Percentiles rank a stretch among this genome's conserved stretches.
These are phyloP conservation scores for Cyclargus thomasi DNA, from an alignment of 1,140 invertebrate species.

Conservation along the genomic window DNA sequence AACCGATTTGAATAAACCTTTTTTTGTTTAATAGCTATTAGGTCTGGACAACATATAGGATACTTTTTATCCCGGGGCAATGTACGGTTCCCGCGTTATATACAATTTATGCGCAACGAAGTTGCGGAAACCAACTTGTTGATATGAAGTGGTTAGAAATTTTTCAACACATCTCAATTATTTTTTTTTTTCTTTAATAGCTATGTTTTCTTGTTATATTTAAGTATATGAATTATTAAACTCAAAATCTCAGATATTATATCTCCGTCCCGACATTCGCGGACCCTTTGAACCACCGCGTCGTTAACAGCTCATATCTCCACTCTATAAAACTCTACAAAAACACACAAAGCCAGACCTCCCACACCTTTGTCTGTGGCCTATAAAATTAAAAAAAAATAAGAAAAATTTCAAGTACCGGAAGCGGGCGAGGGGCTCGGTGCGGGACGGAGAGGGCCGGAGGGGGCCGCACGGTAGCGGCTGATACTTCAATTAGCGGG, in stretches of 20 bases:
- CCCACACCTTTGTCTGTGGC: slow-evolving; percentile 28
- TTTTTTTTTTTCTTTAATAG: too few species aligned
- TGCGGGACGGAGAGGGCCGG: slow-evolving; percentile 27
- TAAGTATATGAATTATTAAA: too few species aligned
- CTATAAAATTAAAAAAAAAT: slow-evolving; percentile 18
- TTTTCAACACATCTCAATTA: too few species aligned
- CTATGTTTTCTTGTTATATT: too few species aligned
- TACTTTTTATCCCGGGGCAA: too few species aligned
- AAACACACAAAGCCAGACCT: slow-evolving; percentile 26
- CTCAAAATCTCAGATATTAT: not conserved
- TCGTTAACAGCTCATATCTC: not conserved
- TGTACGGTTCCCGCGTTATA: too few species aligned
- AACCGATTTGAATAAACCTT: too few species aligned
- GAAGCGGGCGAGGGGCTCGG: slow-evolving; percentile 48
- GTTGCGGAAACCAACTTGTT: too few species aligned
- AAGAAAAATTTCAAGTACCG: slow-evolving; percentile 35
- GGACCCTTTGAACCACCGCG: not conserved
- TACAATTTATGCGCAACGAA: too few species aligned
- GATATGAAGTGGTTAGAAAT: too few species aligned
- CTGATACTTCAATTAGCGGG: slow-evolving; percentile 56
- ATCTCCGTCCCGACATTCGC: not conserved
- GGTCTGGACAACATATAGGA: too few species aligned
- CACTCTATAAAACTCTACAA: slow-evolving; percentile 3
- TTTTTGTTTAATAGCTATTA: too few species aligned
- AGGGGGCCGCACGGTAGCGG: slow-evolving; percentile 44